Evolutionary conservation across 2,113 vertebrate genomes (phyloP).

Genomic region (Hippocampus abdominalis): DNA sequence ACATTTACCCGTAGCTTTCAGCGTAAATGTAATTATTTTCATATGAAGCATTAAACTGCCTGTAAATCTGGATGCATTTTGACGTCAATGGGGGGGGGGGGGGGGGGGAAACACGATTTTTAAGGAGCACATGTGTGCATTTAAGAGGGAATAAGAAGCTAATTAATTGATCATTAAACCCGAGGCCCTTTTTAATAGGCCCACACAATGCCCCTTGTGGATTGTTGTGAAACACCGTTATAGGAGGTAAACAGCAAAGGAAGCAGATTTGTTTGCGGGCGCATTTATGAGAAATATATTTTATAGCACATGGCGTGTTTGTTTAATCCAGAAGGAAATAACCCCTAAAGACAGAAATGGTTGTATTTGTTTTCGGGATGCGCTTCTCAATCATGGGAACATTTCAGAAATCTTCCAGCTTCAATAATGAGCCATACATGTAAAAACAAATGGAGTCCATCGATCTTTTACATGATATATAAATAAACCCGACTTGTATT

Average conservation of each 20-base stretch:
- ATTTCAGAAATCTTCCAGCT: constrained; percentile 51
- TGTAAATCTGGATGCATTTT: constrained; percentile 38
- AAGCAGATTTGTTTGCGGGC: constrained; percentile 46
- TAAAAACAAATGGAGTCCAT: constrained; percentile 31
- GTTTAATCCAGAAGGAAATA: constrained; percentile 25
- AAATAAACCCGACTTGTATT: constrained; percentile 36
- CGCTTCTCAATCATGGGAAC: constrained; percentile 57
- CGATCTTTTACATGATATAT: neutral
- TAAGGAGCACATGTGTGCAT: constrained; percentile 46
- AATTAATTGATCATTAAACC: constrained; percentile 58
- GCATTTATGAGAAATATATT: constrained; percentile 45
- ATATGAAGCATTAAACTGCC: constrained; percentile 36
- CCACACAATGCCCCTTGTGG: constrained; percentile 45
- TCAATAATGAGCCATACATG: constrained; percentile 32
- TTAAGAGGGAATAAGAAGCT: constrained; percentile 47
- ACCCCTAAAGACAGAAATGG: constrained; percentile 37
- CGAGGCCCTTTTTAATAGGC: constrained; percentile 35
- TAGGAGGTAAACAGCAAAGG: constrained; percentile 38
- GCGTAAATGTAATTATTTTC: constrained; percentile 57
- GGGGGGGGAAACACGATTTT: constrained; percentile 45
- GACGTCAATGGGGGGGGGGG: constrained; percentile 44
- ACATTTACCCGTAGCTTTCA: constrained; percentile 30
- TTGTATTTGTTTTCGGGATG: constrained; percentile 34
- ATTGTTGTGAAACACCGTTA: constrained; percentile 38
- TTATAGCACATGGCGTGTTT: constrained; percentile 26